These are phyloP conservation scores for Epizoanthus scotinus DNA, from an alignment of 92 coral and sea anemone genomes.

Conservation along the genomic window DNA sequence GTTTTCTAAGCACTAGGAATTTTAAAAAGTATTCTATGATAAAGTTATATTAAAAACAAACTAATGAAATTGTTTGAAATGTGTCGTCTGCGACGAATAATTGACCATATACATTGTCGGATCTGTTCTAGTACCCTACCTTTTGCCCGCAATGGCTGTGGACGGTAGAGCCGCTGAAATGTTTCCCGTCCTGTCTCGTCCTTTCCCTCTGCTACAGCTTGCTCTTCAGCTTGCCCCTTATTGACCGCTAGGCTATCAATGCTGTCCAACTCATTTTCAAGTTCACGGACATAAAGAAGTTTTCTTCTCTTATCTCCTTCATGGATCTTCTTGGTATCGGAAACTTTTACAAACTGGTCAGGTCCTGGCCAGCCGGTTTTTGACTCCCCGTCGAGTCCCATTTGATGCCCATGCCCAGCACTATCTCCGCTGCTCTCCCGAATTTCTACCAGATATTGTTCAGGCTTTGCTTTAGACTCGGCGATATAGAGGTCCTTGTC, in stretches of 20 bases:
- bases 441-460: slow-evolving; percentile 26
- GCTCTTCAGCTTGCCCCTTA: neutral
- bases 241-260: neutral
- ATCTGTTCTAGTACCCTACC: neutral
- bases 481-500: slow-evolving; percentile 17
- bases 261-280: neutral
- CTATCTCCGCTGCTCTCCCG: slow-evolving; percentile 16
- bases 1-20: too few relatives aligned
- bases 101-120: too few relatives aligned
- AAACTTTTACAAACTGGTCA: slow-evolving; percentile 24
- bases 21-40: too few relatives aligned
- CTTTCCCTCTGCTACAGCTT: neutral
- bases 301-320: slow-evolving; percentile 25
- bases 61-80: too few relatives aligned
- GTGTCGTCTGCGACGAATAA: too few relatives aligned
- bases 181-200: neutral
- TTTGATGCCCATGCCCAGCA: neutral
- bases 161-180: neutral
- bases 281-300: slow-evolving; percentile 7
- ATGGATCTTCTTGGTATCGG: slow-evolving; percentile 20
- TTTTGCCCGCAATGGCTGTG: neutral
- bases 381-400: neutral
- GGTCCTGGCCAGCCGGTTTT: slow-evolving; percentile 5
- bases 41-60: too few relatives aligned
- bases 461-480: slow-evolving; percentile 18